Percentiles rank a stretch among this genome's conserved stretches.
phyloP scores from a whole-genome alignment of 1,140 invertebrate genomes.

The Phenacoccus solenopsis region DNA sequence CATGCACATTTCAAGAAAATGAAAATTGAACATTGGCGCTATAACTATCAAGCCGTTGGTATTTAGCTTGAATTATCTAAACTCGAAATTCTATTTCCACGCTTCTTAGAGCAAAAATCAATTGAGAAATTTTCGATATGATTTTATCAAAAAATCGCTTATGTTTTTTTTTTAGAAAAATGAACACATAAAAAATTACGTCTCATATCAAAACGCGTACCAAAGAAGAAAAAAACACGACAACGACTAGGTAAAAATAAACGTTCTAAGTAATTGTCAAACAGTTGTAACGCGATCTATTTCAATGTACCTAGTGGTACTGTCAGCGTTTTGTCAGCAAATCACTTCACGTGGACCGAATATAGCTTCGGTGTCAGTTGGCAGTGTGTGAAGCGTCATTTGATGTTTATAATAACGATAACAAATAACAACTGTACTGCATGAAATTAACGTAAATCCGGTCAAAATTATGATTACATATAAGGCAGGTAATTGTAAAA shows the following conservation, averaged over 20 bases:
- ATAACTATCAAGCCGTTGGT: too few relatives aligned
- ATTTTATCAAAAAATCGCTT: too few relatives aligned
- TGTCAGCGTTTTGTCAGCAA: conserved; percentile 78
- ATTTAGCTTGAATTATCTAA: too few relatives aligned
- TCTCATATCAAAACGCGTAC: neutral
- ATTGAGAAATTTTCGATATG: too few relatives aligned
- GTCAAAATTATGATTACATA: conserved; percentile 41
- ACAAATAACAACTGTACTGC: conserved; percentile 19
- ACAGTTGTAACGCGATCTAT: conserved; percentile 77
- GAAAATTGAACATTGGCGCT: too few relatives aligned
- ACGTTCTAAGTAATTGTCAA: conserved; percentile 38
- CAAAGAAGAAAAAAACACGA: neutral
- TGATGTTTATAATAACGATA: conserved; percentile 6
- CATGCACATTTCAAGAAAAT: too few relatives aligned
- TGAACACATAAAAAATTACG: neutral
- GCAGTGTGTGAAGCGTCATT: conserved; percentile 24
- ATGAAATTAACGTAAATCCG: conserved; percentile 27
- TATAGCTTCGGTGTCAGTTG: conserved; percentile 29
- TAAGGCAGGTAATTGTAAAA: conserved; percentile 56
- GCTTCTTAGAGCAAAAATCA: too few relatives aligned
- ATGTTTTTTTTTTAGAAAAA: neutral
- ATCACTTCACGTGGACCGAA: conserved; percentile 48
- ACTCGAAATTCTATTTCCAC: too few relatives aligned
- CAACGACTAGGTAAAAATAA: neutral
- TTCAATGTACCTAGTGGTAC: conserved; percentile 81